A percentile compares a stretch with the other conserved stretches of the same genome.
Conservation (phyloP, 1,140 invertebrate genomes). For the Dendrolimus punctatus region DNA sequence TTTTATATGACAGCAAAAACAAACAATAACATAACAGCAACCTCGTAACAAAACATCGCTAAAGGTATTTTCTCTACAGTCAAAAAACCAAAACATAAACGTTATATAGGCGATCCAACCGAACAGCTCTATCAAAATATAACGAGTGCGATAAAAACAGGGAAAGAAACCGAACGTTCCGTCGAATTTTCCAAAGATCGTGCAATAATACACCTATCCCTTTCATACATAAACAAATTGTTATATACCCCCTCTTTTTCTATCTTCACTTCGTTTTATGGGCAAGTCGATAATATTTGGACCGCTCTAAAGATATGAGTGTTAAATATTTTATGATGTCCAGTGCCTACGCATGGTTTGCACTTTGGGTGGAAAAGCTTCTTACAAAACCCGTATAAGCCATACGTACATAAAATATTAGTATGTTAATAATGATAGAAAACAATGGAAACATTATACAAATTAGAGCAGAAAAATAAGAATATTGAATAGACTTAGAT, state of each 20-base stretch:
- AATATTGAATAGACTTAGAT: no score
- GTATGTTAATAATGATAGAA: no score
- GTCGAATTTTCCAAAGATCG: slow-evolving; percentile 64
- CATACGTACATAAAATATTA: background rate
- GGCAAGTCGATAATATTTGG: slow-evolving; percentile 61
- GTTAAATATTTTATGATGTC: slow-evolving; percentile 65
- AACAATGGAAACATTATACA: no score
- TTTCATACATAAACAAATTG: slow-evolving; percentile 29
- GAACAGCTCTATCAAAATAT: slow-evolving; percentile 69
- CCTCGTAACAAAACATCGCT: slow-evolving; percentile 17
- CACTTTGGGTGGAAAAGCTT: background rate
- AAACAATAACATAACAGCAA: slow-evolving; percentile 18
- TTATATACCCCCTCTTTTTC: slow-evolving; percentile 38
- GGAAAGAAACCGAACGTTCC: slow-evolving; percentile 66
- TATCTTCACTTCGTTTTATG: slow-evolving; percentile 47
- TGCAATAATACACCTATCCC: slow-evolving; percentile 45
- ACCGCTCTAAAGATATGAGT: slow-evolving; percentile 51
- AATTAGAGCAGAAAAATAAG: no score
- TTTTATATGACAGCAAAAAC: slow-evolving; percentile 7
- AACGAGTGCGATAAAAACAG: slow-evolving; percentile 67
- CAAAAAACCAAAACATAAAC: slow-evolving; percentile 65
- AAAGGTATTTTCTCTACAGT: slow-evolving; percentile 21
- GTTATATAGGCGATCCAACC: slow-evolving; percentile 56
- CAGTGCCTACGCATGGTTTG: slow-evolving; percentile 32
- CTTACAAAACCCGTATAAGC: background rate